Percentiles rank a stretch among this genome's conserved stretches.
phyloP scores from a whole-genome alignment of 2,113 vertebrate genomes.

The Callopanchax toddi region DNA sequence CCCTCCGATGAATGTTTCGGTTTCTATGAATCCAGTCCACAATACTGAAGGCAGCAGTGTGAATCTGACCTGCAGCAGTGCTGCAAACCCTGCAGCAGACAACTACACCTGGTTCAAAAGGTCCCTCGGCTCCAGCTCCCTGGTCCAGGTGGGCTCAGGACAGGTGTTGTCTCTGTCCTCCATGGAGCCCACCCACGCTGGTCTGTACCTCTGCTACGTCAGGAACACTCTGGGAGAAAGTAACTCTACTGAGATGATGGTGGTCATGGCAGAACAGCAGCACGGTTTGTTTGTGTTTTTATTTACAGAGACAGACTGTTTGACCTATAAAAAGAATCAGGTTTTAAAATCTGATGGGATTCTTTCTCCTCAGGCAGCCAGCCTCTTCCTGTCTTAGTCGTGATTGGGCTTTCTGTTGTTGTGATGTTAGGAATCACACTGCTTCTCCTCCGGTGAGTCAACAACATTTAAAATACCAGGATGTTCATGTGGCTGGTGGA shows the following conservation, averaged over 20 bases:
- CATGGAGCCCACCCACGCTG: conserved; percentile 27
- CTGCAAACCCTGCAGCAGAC: conserved; percentile 51
- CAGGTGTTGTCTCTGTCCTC: conserved; percentile 43
- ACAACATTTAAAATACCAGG: not conserved
- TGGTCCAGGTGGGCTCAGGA: conserved; percentile 48
- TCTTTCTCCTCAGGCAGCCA: conserved; percentile 22
- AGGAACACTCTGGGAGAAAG: conserved; percentile 39
- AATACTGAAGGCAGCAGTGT: conserved; percentile 35
- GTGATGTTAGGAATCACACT: not conserved
- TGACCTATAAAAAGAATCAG: not conserved
- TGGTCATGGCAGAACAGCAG: not conserved
- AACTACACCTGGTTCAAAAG: conserved; percentile 62
- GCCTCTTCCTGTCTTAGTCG: conserved; percentile 7
- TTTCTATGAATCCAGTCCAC: conserved; percentile 27
- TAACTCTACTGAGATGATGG: conserved; percentile 50
- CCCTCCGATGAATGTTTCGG: conserved; percentile 40
- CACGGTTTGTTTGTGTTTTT: conserved; percentile 19
- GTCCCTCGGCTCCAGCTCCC: conserved; percentile 15
- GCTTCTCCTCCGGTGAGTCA: conserved; percentile 62
- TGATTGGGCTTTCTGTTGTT: conserved; percentile 28
- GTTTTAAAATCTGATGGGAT: not conserved
- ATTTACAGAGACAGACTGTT: not conserved
- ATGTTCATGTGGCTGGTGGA: not conserved
- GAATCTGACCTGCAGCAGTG: conserved; percentile 58
- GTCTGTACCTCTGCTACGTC: conserved; percentile 55